A percentile compares a stretch with the other conserved stretches of the same genome.
These are phyloP conservation scores for Lepidurus packardi DNA, from an alignment of 1,140 invertebrate genomes.

Conservation along the genomic window DNA sequence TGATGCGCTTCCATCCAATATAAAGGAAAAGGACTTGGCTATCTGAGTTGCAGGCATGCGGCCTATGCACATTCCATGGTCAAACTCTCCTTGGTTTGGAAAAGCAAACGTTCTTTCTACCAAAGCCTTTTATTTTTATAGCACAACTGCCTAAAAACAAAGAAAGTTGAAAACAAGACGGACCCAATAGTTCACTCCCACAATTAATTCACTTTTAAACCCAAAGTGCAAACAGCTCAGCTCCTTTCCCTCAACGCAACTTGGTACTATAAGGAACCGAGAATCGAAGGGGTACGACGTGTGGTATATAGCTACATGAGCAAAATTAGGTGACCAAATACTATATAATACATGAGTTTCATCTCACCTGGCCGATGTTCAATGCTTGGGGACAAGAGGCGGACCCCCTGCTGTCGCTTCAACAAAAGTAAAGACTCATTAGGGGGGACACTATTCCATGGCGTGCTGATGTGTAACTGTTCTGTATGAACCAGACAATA, in stretches of 20 bases:
- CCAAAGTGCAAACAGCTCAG: too few species aligned
- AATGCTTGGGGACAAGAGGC: not conserved
- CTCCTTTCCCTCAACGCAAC: too few species aligned
- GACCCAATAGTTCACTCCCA: too few species aligned
- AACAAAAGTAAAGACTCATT: not conserved
- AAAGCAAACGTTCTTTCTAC: not conserved
- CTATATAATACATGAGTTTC: not conserved
- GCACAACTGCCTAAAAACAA: too few species aligned
- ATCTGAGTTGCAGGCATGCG: slow-evolving; percentile 2
- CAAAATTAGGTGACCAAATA: not conserved
- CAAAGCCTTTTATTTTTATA: too few species aligned
- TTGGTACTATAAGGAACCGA: too few species aligned
- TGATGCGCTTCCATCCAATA: slow-evolving; percentile 18
- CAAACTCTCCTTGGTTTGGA: not conserved
- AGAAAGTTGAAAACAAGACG: too few species aligned
- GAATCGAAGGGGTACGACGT: too few species aligned
- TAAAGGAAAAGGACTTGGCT: not conserved
- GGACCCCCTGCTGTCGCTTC: slow-evolving; percentile 4
- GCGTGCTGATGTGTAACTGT: not conserved
- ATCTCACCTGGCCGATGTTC: slow-evolving; percentile 6
- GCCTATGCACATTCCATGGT: slow-evolving; percentile 17
- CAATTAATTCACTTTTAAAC: too few species aligned
- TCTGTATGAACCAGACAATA: not conserved
- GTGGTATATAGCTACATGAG: not conserved
- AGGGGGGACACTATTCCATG: not conserved